Percentiles rank a stretch among this genome's conserved stretches.
Evolutionary conservation across 1,140 invertebrate genomes (phyloP).

Genomic region (Plodia interpunctella): DNA sequence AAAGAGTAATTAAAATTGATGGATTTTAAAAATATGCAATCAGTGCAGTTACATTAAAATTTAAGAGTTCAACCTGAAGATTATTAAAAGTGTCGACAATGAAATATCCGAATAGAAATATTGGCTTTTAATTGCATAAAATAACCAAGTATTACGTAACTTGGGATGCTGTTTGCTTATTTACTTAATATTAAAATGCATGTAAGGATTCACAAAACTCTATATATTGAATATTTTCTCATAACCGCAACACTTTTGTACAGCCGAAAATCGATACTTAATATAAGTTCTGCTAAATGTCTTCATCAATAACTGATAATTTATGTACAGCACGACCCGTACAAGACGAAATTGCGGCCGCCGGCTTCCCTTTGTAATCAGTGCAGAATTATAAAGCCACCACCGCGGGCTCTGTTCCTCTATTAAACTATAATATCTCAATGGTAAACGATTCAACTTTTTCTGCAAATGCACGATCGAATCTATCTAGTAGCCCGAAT

Average conservation of each 20-base stretch:
- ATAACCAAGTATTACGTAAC: too few relatives aligned
- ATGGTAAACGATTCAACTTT: constrained; percentile 33
- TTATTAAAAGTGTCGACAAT: too few relatives aligned
- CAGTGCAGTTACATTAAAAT: too few relatives aligned
- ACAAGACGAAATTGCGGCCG: constrained; percentile 74
- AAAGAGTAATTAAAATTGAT: constrained; percentile 24
- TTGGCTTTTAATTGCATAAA: too few relatives aligned
- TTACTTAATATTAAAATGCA: too few relatives aligned
- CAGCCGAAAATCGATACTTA: constrained; percentile 12
- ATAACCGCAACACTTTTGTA: neutral
- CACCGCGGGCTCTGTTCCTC: constrained; percentile 57
- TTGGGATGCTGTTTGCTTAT: too few relatives aligned
- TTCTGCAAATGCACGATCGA: constrained; percentile 20
- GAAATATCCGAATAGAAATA: too few relatives aligned
- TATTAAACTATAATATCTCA: constrained; percentile 60
- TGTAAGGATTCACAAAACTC: too few relatives aligned
- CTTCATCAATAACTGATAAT: constrained; percentile 77
- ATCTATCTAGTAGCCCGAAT: neutral
- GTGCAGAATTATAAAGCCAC: constrained; percentile 73
- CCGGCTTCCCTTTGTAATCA: constrained; percentile 75
- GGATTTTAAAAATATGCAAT: neutral
- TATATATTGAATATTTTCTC: too few relatives aligned
- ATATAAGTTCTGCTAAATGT: constrained; percentile 51
- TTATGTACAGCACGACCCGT: constrained; percentile 72
- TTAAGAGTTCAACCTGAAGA: too few relatives aligned